Evolutionary conservation across 2,888 invertebrate genomes (phyloP).

Genomic region (Clusia tigrina): DNA sequence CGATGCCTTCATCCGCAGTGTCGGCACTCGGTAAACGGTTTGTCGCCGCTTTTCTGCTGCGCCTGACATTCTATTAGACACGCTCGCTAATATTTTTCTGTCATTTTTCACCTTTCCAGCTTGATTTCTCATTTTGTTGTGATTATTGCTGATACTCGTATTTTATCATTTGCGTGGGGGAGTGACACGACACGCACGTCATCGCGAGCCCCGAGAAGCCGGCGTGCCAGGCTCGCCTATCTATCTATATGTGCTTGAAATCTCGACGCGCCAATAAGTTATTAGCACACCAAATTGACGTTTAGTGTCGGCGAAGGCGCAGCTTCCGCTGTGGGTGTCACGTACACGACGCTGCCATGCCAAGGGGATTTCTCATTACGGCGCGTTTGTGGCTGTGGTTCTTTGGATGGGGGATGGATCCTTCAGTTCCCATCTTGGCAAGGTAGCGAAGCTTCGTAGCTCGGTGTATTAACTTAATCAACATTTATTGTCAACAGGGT

Average conservation of each 20-base stretch:
- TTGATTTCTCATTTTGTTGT: neutral
- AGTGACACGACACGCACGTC: too few relatives aligned
- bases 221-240: neutral
- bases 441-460: neutral
- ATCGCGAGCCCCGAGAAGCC: neutral
- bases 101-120: slow-evolving; percentile 5
- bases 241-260: neutral
- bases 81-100: too few relatives aligned
- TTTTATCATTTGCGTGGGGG: neutral
- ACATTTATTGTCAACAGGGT: neutral
- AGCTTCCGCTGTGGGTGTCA: neutral
- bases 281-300: neutral
- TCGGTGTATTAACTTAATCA: neutral
- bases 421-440: neutral
- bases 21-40: too few relatives aligned
- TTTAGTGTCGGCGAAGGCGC: neutral
- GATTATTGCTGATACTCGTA: neutral
- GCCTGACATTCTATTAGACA: too few relatives aligned
- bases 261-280: slow-evolving; percentile 8
- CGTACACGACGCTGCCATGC: neutral
- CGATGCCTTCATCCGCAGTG: too few relatives aligned
- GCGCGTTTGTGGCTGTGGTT: neutral
- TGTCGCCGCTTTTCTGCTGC: too few relatives aligned
- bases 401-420: too few relatives aligned
- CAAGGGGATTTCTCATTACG: neutral